These are phyloP conservation scores for Meriones unguiculatus DNA, from an alignment of 2,113 vertebrate genomes.

Conservation along the genomic window DNA sequence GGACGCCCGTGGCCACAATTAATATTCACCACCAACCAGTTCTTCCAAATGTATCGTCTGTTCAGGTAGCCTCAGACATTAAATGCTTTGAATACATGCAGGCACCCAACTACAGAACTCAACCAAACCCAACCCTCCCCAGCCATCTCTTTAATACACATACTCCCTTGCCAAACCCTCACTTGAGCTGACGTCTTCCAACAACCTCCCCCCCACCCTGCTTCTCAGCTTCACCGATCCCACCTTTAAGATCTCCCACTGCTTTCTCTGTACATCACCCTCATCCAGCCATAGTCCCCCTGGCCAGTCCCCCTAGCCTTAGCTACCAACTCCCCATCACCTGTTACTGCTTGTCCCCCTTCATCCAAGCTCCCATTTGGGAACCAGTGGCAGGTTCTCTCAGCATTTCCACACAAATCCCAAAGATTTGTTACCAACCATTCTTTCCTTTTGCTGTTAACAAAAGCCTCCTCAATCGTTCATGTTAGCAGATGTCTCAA, in stretches of 20 bases:
- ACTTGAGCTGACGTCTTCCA: background rate
- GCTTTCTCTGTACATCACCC: background rate
- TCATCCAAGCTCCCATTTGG: background rate
- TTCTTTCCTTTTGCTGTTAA: background rate
- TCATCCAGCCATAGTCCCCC: background rate
- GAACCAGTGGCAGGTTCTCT: background rate
- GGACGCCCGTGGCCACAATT: background rate
- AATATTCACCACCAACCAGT: background rate
- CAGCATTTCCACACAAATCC: background rate
- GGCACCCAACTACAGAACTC: background rate
- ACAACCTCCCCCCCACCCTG: too few relatives aligned
- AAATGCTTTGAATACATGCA: background rate
- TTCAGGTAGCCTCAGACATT: background rate
- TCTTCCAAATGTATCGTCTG: background rate
- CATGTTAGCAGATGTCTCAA: background rate
- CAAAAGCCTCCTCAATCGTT: background rate
- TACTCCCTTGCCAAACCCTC: background rate
- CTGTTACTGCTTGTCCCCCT: background rate
- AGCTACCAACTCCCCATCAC: background rate
- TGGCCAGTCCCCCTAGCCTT: too few relatives aligned
- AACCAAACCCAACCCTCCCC: background rate
- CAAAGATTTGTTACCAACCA: background rate
- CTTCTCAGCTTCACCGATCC: background rate
- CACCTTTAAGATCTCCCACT: background rate
- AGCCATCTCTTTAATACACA: background rate